Evolutionary conservation across 2,113 vertebrate genomes (phyloP).

Genomic region (Cottus gobio): DNA sequence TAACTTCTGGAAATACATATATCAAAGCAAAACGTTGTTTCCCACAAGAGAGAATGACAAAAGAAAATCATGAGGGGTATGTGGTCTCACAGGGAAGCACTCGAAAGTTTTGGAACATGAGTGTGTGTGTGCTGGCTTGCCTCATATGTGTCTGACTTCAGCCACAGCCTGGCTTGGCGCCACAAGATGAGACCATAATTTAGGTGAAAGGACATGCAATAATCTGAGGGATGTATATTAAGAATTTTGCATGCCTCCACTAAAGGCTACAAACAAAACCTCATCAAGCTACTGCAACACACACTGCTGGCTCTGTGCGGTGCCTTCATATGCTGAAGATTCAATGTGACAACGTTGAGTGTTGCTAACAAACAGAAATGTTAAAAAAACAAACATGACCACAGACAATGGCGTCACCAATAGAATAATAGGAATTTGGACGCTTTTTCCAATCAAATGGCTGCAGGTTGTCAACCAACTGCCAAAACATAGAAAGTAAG

Average conservation of each 20-base stretch:
- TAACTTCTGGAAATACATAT: constrained; percentile 36
- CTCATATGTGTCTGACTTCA: constrained; percentile 20
- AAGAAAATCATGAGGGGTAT: constrained; percentile 51
- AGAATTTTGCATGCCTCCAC: background rate
- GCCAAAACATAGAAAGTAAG: constrained; percentile 23
- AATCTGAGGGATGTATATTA: background rate
- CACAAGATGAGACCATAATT: constrained; percentile 32
- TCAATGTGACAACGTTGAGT: background rate
- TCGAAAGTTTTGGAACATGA: constrained; percentile 22
- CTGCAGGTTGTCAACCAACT: constrained; percentile 12
- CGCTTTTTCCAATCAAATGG: background rate
- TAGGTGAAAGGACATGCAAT: constrained; percentile 22
- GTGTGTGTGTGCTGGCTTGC: background rate
- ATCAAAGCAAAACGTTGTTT: constrained; percentile 33
- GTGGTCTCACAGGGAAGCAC: constrained; percentile 42
- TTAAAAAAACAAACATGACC: background rate
- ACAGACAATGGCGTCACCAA: background rate
- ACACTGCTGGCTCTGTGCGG: background rate
- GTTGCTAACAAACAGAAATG: background rate
- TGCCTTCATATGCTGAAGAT: constrained; percentile 3
- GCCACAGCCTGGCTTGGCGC: constrained; percentile 1
- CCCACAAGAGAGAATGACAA: constrained; percentile 23
- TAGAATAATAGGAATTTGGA: background rate
- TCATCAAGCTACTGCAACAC: background rate
- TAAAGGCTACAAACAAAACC: background rate